A percentile compares a stretch with the other conserved stretches of the same genome.
These are phyloP conservation scores for Tethea ocularis DNA, from an alignment of 2,888 invertebrate genomes.

Conservation along the genomic window DNA sequence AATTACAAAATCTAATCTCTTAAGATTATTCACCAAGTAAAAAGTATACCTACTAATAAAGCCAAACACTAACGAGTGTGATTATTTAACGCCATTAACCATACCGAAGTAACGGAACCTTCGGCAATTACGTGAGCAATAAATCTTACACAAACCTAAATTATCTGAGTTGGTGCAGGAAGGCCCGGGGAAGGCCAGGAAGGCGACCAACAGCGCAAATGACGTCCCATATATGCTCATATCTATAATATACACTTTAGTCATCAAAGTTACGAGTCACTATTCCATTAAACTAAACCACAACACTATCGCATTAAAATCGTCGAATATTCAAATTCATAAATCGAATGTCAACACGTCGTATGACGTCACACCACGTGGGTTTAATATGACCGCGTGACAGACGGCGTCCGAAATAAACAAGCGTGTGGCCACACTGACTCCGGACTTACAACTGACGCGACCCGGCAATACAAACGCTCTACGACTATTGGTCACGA, in stretches of 20 bases:
- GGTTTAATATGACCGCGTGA: conserved; percentile 62
- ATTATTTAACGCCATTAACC: conserved; percentile 57
- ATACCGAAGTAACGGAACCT: conserved; percentile 39
- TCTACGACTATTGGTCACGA: conserved; percentile 77
- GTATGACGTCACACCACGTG: conserved; percentile 50
- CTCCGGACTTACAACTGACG: conserved; percentile 77
- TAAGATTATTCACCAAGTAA: neutral
- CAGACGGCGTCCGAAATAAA: conserved; percentile 59
- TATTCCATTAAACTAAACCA: conserved; percentile 20
- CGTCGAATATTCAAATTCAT: conserved; percentile 21
- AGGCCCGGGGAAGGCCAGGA: conserved; percentile 64
- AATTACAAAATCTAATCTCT: no score
- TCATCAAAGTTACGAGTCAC: conserved; percentile 19
- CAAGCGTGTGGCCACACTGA: conserved; percentile 77
- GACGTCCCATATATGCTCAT: conserved; percentile 51
- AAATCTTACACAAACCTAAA: conserved; percentile 70
- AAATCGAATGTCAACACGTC: conserved; percentile 28
- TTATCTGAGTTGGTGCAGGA: conserved; percentile 76
- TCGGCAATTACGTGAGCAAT: conserved; percentile 60
- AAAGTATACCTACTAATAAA: conserved; percentile 20
- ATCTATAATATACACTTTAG: conserved; percentile 21
- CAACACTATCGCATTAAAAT: conserved; percentile 9
- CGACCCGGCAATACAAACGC: conserved; percentile 66
- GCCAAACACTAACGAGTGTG: conserved; percentile 43
- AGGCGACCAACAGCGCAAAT: conserved; percentile 52